These are phyloP conservation scores for Trachelus tabidus DNA, from an alignment of 2,888 invertebrate genomes.

Conservation along the genomic window DNA sequence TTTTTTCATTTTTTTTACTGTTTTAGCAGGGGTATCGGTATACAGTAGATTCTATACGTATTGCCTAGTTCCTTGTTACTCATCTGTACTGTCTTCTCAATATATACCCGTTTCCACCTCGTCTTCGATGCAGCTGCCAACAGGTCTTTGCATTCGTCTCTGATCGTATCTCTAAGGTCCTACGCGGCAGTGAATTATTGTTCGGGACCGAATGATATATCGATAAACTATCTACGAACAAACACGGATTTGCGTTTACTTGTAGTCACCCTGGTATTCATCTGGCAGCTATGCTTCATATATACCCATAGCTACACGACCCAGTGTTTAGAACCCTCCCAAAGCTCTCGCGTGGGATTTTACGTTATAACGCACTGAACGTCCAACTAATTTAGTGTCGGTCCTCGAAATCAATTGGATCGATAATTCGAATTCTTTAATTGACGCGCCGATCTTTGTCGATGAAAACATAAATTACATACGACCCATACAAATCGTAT, in stretches of 20 bases:
- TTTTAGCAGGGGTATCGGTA: neutral
- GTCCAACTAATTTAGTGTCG: neutral
- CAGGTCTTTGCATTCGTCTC: constrained; percentile 51
- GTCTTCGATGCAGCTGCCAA: constrained; percentile 46
- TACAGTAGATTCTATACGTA: neutral
- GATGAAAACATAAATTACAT: neutral
- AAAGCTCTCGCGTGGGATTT: neutral
- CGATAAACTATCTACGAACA: constrained; percentile 30
- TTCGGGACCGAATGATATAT: constrained; percentile 39
- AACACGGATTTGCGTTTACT: constrained; percentile 12
- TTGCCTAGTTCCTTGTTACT: neutral
- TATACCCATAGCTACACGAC: neutral
- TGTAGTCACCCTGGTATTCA: neutral
- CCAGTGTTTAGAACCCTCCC: neutral
- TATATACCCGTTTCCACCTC: constrained; percentile 20
- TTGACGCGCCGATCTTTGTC: neutral
- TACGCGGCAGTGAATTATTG: constrained; percentile 51
- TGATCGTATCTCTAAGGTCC: constrained; percentile 47
- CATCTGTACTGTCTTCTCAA: neutral
- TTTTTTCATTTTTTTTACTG: neutral
- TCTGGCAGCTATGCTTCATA: neutral
- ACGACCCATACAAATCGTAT: neutral
- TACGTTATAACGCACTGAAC: neutral
- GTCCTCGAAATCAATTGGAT: neutral
- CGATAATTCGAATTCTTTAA: neutral